Conservation (phyloP, 2,888 invertebrate genomes). For the Parnassius smintheus region DNA sequence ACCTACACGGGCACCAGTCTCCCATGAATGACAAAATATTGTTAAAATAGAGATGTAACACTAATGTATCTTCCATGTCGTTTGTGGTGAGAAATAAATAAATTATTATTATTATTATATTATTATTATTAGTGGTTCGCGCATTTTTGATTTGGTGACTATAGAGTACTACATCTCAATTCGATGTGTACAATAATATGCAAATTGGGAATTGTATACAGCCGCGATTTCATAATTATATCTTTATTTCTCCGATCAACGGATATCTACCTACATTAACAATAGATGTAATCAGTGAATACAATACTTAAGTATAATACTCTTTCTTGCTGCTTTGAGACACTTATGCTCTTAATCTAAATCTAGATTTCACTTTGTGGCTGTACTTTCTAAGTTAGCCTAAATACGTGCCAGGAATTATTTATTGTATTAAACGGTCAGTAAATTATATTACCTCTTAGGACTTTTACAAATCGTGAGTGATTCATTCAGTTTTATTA, state of each 20-base stretch:
- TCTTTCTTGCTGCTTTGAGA: conserved; percentile 38
- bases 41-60: too few relatives aligned
- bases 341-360: conserved; percentile 43
- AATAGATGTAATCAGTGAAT: neutral
- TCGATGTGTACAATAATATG: neutral
- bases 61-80: too few relatives aligned
- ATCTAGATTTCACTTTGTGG: conserved; percentile 45
- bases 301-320: conserved; percentile 4
- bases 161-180: too few relatives aligned
- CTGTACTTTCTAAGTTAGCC: conserved; percentile 46
- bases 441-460: conserved; percentile 31
- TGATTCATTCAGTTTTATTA: conserved; percentile 7
- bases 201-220: neutral
- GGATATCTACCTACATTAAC: neutral
- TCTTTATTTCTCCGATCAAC: neutral
- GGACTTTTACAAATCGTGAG: conserved; percentile 9
- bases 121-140: too few relatives aligned
- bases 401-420: conserved; percentile 41
- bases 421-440: conserved; percentile 34
- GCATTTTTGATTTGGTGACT: too few relatives aligned
- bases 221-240: neutral
- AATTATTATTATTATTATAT: too few relatives aligned
- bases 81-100: too few relatives aligned
- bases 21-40: too few relatives aligned
- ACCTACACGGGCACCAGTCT: too few relatives aligned